Conservation (phyloP, 1,140 invertebrate species). For the Medauroidea extradentata region DNA sequence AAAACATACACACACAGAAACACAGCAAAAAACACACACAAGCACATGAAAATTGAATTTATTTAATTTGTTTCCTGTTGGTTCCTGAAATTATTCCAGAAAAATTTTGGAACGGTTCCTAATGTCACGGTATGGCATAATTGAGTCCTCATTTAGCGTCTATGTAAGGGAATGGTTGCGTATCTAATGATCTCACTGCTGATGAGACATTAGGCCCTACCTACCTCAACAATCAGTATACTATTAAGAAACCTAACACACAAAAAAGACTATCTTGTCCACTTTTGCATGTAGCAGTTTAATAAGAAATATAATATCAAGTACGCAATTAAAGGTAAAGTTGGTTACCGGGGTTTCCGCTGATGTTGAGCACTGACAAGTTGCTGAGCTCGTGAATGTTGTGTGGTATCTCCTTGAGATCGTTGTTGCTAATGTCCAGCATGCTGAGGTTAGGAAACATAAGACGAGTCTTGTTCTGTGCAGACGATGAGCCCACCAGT, state of each 20-base stretch:
- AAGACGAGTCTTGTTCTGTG: slow-evolving; percentile 55
- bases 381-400: slow-evolving; percentile 82
- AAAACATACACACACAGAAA: too few relatives aligned
- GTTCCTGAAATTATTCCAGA: too few relatives aligned
- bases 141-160: too few relatives aligned
- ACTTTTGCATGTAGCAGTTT: neutral
- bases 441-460: slow-evolving; percentile 93
- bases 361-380: slow-evolving; percentile 91
- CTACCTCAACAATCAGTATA: too few relatives aligned
- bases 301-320: neutral
- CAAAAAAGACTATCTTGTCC: neutral
- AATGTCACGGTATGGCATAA: too few relatives aligned
- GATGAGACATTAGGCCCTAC: too few relatives aligned
- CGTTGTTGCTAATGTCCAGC: slow-evolving; percentile 91
- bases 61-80: too few relatives aligned
- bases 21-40: too few relatives aligned
- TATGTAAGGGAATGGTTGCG: too few relatives aligned
- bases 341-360: slow-evolving; percentile 69
- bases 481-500: neutral
- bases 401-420: slow-evolving; percentile 70
- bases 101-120: too few relatives aligned
- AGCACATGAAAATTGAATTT: too few relatives aligned
- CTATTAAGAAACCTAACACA: neutral
- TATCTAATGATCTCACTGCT: too few relatives aligned
- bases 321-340: neutral